Evolutionary conservation across 2,113 vertebrate genomes (phyloP).

Genomic region (Strix aluco): DNA sequence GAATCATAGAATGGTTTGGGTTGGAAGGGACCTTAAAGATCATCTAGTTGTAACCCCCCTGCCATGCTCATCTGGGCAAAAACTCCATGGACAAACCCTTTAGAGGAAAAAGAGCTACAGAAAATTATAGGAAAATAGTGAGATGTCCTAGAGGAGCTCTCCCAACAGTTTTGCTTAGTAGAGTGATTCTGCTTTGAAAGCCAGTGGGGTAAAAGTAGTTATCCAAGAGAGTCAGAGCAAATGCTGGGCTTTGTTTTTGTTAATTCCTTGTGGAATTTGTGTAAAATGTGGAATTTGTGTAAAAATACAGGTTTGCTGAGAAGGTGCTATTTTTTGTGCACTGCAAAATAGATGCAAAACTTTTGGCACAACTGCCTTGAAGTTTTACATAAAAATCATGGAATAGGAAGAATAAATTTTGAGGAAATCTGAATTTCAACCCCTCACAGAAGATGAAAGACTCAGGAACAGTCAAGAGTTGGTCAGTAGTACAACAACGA

Average conservation of each 20-base stretch:
- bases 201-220: not conserved
- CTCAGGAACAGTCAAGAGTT: not conserved
- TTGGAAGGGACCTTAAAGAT: not conserved
- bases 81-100: not conserved
- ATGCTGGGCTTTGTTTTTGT: not conserved
- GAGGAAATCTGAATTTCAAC: not conserved
- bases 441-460: not conserved
- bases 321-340: not conserved
- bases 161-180: not conserved
- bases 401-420: not conserved
- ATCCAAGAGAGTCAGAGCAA: not conserved
- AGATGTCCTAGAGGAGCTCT: not conserved
- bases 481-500: accelerated
- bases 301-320: not conserved
- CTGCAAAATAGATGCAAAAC: not conserved
- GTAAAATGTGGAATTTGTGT: too few relatives aligned
- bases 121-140: not conserved
- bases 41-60: not conserved
- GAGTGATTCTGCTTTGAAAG: not conserved
- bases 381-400: not conserved
- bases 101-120: not conserved
- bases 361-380: not conserved
- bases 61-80: not conserved
- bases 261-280: not conserved
- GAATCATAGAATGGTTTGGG: not conserved